Evolutionary conservation across 1,140 invertebrate species (phyloP).

Genomic region (Drosophila ambigua): DNA sequence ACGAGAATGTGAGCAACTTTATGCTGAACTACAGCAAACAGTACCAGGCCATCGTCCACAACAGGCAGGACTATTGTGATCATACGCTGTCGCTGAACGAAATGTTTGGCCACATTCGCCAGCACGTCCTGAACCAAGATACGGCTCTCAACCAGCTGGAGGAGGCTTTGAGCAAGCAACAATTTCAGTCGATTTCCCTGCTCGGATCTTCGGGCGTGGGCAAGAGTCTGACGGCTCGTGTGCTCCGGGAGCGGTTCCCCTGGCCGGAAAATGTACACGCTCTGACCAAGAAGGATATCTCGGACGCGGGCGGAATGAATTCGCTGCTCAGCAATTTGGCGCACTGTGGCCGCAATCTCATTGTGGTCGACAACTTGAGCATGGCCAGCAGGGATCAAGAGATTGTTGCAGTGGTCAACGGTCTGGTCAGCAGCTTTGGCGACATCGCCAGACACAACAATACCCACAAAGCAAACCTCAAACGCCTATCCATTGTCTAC

Average conservation of each 20-base stretch:
- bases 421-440: not conserved
- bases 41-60: constrained; percentile 56
- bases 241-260: constrained; percentile 41
- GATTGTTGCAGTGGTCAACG: constrained; percentile 29
- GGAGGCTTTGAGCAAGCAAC: constrained; percentile 29
- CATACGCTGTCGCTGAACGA: constrained; percentile 11
- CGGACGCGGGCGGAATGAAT: not conserved
- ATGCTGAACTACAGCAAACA: constrained; percentile 37
- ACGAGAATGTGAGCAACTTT: constrained; percentile 20
- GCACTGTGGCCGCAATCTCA: constrained; percentile 53
- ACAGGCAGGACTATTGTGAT: constrained; percentile 62
- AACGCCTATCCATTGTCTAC: constrained; percentile 48
- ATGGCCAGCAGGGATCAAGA: constrained; percentile 29
- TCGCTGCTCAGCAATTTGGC: constrained; percentile 11
- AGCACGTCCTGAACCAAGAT: constrained; percentile 55
- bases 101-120: constrained; percentile 30
- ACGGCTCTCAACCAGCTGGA: constrained; percentile 49
- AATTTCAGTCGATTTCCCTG: constrained; percentile 42
- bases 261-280: constrained; percentile 53
- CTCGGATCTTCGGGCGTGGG: constrained; percentile 53
- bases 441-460: not conserved
- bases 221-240: constrained; percentile 44
- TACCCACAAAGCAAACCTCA: not conserved
- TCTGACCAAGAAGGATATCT: constrained; percentile 31
- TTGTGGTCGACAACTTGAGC: constrained; percentile 48